Percentiles rank a stretch among this genome's conserved stretches.
phyloP scores from a whole-genome alignment of 2,113 vertebrate genomes.

The Caloenas nicobarica region DNA sequence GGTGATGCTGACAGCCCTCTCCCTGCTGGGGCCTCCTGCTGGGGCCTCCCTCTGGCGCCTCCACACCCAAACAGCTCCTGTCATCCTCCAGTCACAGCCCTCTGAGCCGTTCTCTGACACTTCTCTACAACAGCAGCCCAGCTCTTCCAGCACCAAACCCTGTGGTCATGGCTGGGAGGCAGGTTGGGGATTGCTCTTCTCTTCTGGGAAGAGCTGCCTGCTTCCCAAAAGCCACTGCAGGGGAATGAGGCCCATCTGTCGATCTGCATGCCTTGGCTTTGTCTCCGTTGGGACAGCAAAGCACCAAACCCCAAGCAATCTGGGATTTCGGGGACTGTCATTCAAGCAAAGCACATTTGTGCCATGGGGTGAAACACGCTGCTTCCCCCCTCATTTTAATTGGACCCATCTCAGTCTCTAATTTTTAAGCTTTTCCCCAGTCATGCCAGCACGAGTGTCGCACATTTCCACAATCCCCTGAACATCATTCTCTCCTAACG shows the following conservation, averaged over 20 bases:
- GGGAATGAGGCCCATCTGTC: not conserved
- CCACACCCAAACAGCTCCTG: not conserved
- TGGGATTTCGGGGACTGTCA: fast-evolving
- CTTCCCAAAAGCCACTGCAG: not conserved
- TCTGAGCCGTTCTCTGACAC: not conserved
- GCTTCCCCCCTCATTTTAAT: not conserved
- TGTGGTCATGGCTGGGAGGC: fast-evolving
- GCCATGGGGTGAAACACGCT: not conserved
- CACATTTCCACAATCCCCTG: not conserved
- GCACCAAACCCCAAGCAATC: not conserved
- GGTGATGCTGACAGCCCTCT: not conserved
- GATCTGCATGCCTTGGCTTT: not conserved
- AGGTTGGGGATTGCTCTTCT: not conserved
- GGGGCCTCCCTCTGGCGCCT: not conserved
- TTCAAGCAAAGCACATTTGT: not conserved
- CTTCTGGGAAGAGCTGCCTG: not conserved
- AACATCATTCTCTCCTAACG: fast-evolving
- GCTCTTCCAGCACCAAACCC: not conserved
- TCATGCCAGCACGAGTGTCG: not conserved
- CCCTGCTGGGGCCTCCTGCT: not conserved
- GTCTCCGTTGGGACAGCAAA: not conserved
- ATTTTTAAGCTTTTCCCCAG: not conserved
- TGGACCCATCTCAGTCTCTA: not conserved
- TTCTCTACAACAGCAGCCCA: not conserved
- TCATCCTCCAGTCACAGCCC: not conserved